Conservation (phyloP, 2,888 invertebrate species). For the Ganaspis brasiliensis region DNA sequence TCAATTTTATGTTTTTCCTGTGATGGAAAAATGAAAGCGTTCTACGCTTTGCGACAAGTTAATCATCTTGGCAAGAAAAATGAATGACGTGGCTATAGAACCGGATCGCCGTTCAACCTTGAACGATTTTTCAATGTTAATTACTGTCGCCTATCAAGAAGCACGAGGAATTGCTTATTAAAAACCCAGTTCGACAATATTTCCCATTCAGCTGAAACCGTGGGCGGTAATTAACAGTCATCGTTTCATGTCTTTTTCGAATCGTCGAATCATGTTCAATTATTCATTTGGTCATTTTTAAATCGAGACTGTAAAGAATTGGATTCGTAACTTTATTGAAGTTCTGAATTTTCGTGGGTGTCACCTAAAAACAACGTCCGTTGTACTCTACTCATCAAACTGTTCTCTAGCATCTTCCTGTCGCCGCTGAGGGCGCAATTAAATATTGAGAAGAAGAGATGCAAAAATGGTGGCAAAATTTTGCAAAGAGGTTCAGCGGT, state of each 20-base stretch:
- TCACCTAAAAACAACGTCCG: too few relatives aligned
- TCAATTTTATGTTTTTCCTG: neutral
- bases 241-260: neutral
- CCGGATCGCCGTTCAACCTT: neutral
- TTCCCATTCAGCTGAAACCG: neutral
- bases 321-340: neutral
- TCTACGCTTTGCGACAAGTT: constrained; percentile 53
- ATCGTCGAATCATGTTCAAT: neutral
- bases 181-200: neutral
- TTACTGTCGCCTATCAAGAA: constrained; percentile 68
- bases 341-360: too few relatives aligned
- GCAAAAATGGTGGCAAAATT: constrained; percentile 55
- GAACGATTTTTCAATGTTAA: constrained; percentile 74
- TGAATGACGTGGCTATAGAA: constrained; percentile 50
- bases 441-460: neutral
- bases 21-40: neutral
- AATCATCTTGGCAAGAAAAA: constrained; percentile 56
- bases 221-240: neutral
- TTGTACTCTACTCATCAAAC: too few relatives aligned
- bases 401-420: too few relatives aligned
- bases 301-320: too few relatives aligned
- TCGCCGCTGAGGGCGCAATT: neutral
- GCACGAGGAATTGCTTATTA: constrained; percentile 66
- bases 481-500: constrained; percentile 57
- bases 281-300: too few relatives aligned